Base-by-base conservation (phyloP, 2,113 vertebrate species). In the Thalassoma bifasciatum region DNA sequence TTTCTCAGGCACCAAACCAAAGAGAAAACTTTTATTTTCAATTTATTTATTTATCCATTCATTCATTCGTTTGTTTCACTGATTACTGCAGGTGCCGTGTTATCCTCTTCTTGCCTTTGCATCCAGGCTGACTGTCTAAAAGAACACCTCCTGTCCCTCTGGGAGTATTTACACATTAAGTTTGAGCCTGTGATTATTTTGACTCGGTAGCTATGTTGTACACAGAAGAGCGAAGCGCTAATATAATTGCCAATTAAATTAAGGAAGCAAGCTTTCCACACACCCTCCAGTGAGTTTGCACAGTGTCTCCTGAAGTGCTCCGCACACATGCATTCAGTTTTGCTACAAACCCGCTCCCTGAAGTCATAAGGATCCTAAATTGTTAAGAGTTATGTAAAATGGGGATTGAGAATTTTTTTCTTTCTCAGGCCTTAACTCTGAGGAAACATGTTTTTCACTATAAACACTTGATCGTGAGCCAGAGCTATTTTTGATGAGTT, bases 241-340 rank as follows among this genome's bases (percentile, higher is more conserved):
- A 90, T 89, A 91, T 93, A 91, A 92, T 90, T 93, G 83, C 16
- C 89, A 93, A 92, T 93, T 92, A 93, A 88, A 90, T 91, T 83
- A 90, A 86, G 76, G 71, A 88, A 77, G 85, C 63, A 76, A 80
- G 77, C 79, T 83, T 80, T 86, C 68, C 77, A 68, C 68, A 71
- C 81, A 81, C 62, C 75, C 82, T 79, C 79, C 54, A 52, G 79
- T 82, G 79, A 85, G 79, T 82, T 90, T 87, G 59, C 72, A 79
- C 77, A 76, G 77, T 78, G 67, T 81, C 74, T 86, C 79, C 81
- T 79, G 47, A 82, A 92, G 83, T 84, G 63, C 51, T 83, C 42
- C 24, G 59, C 67, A 81, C 72, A 86, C 82, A 72, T 58, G 23
- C 65, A 46, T 22, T 76, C 46, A 52, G 50, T 79, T 52, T 54